These are phyloP conservation scores for Gambusia affinis DNA, from an alignment of 2,113 vertebrate species.

Conservation along the genomic window DNA sequence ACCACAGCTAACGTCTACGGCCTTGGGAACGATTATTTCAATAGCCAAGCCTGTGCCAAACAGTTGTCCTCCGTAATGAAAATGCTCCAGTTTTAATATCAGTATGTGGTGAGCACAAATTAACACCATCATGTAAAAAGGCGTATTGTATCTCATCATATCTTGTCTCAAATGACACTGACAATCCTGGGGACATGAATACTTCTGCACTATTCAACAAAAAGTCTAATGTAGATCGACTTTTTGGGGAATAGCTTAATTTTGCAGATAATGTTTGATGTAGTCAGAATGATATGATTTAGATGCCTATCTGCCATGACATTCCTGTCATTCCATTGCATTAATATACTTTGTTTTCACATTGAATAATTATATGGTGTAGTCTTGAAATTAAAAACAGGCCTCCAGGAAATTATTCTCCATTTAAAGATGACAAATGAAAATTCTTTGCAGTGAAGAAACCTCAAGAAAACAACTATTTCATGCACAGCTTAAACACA, in stretches of 20 bases:
- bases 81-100: constrained; percentile 6
- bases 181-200: not conserved
- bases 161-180: not conserved
- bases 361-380: not conserved
- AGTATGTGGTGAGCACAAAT: constrained; percentile 4
- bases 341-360: not conserved
- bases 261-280: not conserved
- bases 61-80: not conserved
- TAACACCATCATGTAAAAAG: constrained; percentile 16
- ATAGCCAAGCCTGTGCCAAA: not conserved
- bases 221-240: not conserved
- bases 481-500: constrained; percentile 36
- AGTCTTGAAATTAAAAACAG: not conserved
- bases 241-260: not conserved
- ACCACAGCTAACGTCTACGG: constrained; percentile 1
- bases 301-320: not conserved
- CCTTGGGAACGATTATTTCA: constrained; percentile 7
- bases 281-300: not conserved
- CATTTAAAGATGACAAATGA: constrained; percentile 1
- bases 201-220: not conserved
- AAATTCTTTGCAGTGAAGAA: constrained; percentile 21
- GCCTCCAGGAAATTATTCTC: constrained; percentile 8
- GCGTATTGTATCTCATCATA: constrained; percentile 7
- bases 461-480: constrained; percentile 27
- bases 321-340: not conserved